A percentile compares a stretch with the other conserved stretches of the same genome.
Conservation (phyloP, 2,888 invertebrate species). For the Cepaea hortensis region DNA sequence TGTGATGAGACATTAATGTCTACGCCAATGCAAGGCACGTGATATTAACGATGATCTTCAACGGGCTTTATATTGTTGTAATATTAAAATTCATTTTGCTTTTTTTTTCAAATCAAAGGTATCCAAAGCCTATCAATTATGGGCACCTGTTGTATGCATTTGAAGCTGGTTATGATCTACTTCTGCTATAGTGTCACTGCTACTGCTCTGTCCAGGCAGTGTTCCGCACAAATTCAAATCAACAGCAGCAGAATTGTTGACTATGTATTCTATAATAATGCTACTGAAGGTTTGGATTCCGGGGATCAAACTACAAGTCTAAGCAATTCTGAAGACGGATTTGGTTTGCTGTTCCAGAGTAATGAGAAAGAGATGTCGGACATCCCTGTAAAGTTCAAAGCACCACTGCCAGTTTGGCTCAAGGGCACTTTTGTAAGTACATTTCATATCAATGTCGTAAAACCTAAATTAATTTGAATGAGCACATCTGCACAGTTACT, state of each 20-base stretch:
- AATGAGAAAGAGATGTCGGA: conserved; percentile 57
- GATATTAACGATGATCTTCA: no score
- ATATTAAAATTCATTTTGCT: no score
- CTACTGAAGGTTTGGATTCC: background rate
- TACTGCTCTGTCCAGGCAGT: background rate
- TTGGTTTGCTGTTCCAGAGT: conserved; percentile 57
- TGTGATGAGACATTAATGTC: no score
- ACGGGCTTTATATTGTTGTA: no score
- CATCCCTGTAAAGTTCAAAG: conserved; percentile 53
- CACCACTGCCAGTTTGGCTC: conserved; percentile 59
- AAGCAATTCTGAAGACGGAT: conserved; percentile 28
- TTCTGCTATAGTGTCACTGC: background rate
- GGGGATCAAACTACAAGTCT: background rate
- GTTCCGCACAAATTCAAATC: background rate
- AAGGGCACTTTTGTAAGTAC: conserved; percentile 42
- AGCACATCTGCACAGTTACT: background rate
- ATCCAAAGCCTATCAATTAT: background rate
- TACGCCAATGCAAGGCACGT: no score
- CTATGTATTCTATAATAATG: background rate
- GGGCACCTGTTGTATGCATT: background rate
- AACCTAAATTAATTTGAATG: background rate
- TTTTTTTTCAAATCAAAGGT: no score
- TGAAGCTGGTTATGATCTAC: background rate
- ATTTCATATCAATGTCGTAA: background rate
- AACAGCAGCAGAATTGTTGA: background rate